Conservation (phyloP, 2,888 invertebrate species). For the Amphipoea lucens region DNA sequence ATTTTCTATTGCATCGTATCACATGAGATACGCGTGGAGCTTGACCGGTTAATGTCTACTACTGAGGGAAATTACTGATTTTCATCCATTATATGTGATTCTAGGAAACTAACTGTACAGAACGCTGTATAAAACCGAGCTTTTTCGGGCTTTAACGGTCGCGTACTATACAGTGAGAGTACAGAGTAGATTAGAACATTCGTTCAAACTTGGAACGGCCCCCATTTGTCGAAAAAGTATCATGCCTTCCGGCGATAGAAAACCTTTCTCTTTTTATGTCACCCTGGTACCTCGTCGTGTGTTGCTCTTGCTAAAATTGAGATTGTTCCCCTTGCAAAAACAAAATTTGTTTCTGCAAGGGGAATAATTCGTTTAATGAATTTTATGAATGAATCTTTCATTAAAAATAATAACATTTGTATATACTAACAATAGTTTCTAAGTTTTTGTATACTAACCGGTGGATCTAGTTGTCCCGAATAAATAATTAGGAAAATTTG, state of each 20-base stretch:
- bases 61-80: neutral
- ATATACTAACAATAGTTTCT: too few species aligned
- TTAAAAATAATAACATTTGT: too few species aligned
- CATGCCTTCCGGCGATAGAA: conserved; percentile 14
- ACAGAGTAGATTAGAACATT: conserved; percentile 3
- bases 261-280: conserved; percentile 36
- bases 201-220: conserved; percentile 7
- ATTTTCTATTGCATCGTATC: too few species aligned
- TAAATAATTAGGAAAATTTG: too few species aligned
- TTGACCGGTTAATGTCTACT: neutral
- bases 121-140: neutral
- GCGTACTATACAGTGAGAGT: neutral
- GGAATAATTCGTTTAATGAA: neutral
- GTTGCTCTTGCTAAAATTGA: neutral
- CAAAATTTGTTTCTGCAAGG: neutral
- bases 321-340: neutral
- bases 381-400: too few species aligned
- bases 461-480: too few species aligned
- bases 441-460: too few species aligned
- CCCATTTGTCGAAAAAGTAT: conserved; percentile 27
- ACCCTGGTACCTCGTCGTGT: conserved; percentile 21
- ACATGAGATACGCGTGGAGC: too few species aligned
- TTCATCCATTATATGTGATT: neutral
- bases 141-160: neutral
- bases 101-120: neutral